phyloP scores from a whole-genome alignment of 2,797 vertebrate species.

The Craterocephalus amniculus region DNA sequence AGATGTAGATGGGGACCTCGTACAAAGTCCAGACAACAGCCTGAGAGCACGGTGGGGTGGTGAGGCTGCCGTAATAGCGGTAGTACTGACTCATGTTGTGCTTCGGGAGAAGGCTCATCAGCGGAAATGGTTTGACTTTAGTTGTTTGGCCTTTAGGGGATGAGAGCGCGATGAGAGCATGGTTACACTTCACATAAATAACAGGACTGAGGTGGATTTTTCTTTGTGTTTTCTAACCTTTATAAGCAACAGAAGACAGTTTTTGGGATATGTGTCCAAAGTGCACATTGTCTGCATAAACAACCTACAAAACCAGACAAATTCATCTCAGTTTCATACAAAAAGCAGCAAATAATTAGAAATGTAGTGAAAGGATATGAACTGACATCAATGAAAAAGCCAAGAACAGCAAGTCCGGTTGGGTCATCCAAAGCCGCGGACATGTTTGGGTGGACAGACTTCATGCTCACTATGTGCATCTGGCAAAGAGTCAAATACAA shows the following conservation, averaged over 20 bases:
- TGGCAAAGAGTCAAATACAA: constrained; percentile 42
- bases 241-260: constrained; percentile 82
- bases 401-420: constrained; percentile 85
- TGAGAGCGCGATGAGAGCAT: constrained; percentile 25
- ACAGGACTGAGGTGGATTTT: neutral
- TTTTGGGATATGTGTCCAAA: constrained; percentile 83
- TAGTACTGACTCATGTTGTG: constrained; percentile 82
- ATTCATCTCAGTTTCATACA: neutral
- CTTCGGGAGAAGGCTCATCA: constrained; percentile 83
- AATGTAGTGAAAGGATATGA: neutral
- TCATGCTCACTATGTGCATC: constrained; percentile 90
- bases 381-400: constrained; percentile 86
- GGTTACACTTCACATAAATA: constrained; percentile 4
- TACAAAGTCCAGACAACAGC: constrained; percentile 87
- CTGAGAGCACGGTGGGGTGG: constrained; percentile 87
- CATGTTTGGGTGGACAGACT: constrained; percentile 81
- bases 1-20: constrained; percentile 83
- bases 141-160: constrained; percentile 68
- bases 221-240: constrained; percentile 69
- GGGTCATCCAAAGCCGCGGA: constrained; percentile 81
- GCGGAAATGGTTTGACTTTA: constrained; percentile 81
- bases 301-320: constrained; percentile 73
- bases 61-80: constrained; percentile 88
- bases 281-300: constrained; percentile 83
- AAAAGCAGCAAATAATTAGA: neutral